phyloP scores from a whole-genome alignment of 92 coral and sea anemone genomes.

The Umimayanthus kanabou region DNA sequence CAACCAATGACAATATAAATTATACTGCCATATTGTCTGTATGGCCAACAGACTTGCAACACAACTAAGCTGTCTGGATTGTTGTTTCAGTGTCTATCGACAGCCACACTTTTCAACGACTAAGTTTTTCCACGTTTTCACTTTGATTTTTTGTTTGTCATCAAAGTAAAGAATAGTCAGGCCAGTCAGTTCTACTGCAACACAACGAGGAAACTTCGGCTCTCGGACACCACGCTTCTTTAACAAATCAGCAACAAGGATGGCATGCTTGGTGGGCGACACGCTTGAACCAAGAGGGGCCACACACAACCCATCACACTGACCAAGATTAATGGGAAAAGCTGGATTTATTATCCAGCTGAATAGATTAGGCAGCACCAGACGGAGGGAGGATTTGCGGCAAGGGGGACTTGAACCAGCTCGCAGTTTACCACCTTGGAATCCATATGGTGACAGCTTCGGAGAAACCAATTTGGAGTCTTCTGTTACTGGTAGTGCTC shows the following conservation, averaged over 20 bases:
- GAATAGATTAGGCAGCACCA: neutral
- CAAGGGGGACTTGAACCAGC: neutral
- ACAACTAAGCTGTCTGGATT: too few relatives aligned
- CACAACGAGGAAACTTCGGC: slow-evolving; percentile 14
- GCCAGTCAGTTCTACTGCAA: slow-evolving; percentile 1
- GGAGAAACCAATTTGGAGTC: neutral
- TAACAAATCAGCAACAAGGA: neutral
- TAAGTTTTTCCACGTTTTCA: slow-evolving; percentile 5
- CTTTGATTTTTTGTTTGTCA: neutral
- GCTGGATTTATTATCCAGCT: slow-evolving; percentile 4
- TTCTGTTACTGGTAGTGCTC: neutral
- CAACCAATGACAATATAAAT: neutral
- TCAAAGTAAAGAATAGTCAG: neutral
- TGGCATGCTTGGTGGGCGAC: slow-evolving; percentile 21
- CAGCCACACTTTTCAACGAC: slow-evolving; percentile 28
- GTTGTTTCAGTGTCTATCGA: neutral
- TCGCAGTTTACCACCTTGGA: slow-evolving; percentile 23
- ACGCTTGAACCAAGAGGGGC: slow-evolving; percentile 10
- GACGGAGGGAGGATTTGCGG: neutral
- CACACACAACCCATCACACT: neutral
- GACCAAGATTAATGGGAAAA: neutral
- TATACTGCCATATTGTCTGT: neutral
- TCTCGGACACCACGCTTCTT: neutral
- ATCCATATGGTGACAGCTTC: neutral
- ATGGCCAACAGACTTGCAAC: neutral